Conservation (phyloP, 2,113 vertebrate species). For the Scomber colias region DNA sequence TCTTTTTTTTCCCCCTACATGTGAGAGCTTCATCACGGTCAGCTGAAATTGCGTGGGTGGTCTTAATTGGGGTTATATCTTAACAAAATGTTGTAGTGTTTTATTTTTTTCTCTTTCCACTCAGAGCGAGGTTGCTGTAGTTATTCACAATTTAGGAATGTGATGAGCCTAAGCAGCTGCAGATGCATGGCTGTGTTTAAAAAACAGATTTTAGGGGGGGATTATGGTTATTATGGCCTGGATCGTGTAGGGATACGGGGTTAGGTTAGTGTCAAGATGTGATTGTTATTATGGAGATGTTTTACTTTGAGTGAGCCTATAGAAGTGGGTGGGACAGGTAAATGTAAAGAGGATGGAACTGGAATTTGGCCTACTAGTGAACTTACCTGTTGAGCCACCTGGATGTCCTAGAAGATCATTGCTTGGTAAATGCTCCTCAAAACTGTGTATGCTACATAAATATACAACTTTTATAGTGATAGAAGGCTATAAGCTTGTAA, state of each 20-base stretch:
- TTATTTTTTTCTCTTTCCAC: constrained; percentile 53
- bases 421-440: not conserved
- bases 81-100: constrained; percentile 33
- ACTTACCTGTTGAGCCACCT: not conserved
- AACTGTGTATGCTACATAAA: not conserved
- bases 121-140: constrained; percentile 62
- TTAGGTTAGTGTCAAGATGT: constrained; percentile 16
- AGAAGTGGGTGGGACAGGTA: not conserved
- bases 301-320: not conserved
- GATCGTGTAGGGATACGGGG: constrained; percentile 1
- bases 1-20: constrained; percentile 37
- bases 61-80: constrained; percentile 61
- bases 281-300: not conserved
- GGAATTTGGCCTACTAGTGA: not conserved
- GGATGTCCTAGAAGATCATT: not conserved
- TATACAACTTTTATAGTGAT: not conserved
- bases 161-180: constrained; percentile 67
- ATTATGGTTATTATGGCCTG: constrained; percentile 16
- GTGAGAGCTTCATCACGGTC: constrained; percentile 29
- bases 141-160: constrained; percentile 71
- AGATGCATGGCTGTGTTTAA: constrained; percentile 48
- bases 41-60: constrained; percentile 37
- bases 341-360: not conserved
- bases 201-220: constrained; percentile 19
- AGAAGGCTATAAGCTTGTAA: not conserved